Evolutionary conservation across 2,797 vertebrate species (phyloP), one percentile per base, ranked within the genome.

Genomic region (Poecilia velifera): DNA sequence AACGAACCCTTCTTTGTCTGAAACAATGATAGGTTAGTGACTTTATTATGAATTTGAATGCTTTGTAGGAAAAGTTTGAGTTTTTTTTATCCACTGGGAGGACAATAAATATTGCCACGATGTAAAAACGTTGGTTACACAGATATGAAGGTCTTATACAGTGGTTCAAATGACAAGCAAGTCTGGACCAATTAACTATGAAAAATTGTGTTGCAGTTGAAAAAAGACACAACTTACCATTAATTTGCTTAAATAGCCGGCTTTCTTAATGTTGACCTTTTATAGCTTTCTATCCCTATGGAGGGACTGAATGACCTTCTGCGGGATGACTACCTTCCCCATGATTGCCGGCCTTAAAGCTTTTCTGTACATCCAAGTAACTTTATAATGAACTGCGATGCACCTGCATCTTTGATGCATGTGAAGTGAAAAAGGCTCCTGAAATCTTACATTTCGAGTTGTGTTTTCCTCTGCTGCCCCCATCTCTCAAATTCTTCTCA

Each of bases 401-500:
- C 9, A 68, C 66, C 66, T 43, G 22, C 13, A 70, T n/a, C 20
- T 43, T 64, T 70, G 36, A 70, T 43, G 22, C 20, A 70, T 25
- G 66, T 71, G 39, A 71, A 31, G 41, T 45, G 41, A 71, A 71
- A 71, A 71, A 45, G 6, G 12, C 12, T 45, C 68, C 41, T 28
- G 25, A 72, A 8, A 68, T 41, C 9, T 31, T 68, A 41, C 0
- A 1, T 13, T 76, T 16, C 70, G 2, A 68, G 3, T 64, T 53
- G 51, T 45, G 14, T 9, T 34, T 1, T 72, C 79, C 53, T 73
- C 76, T 74, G 72, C 49, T 70, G 66, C 28, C 53, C 36, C 64
- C 51, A 82, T 74, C 72, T 39, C 64, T 22, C 76, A 82, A 49
- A 78, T 72, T 76, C 80, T 66, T 82, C 75, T 66, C 0, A 4